A percentile compares a stretch with the other conserved stretches of the same genome.
Conservation (phyloP, 1,140 invertebrate genomes). For the Drosophila triauraria region DNA sequence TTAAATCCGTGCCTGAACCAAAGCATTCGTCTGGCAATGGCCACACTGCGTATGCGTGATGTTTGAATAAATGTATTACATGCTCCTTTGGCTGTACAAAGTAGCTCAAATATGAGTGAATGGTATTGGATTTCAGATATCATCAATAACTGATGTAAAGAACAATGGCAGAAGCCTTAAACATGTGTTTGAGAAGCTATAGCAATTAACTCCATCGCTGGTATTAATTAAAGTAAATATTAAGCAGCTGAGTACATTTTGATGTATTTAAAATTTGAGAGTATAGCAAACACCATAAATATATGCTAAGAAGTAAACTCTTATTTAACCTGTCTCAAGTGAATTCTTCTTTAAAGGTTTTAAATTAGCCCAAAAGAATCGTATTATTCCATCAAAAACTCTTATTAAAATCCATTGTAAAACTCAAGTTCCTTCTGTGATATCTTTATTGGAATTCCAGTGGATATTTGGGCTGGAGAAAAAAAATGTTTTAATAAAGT, state of each 20-base stretch:
- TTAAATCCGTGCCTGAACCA: conserved; percentile 39
- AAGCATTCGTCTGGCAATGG: background rate
- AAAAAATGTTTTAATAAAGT: conserved; percentile 3
- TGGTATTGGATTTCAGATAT: background rate
- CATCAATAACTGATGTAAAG: background rate
- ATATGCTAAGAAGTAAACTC: too few species aligned
- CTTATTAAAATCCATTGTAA: background rate
- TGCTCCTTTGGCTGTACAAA: background rate
- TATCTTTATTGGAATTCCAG: conserved; percentile 1
- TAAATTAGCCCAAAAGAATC: background rate
- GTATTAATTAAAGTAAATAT: too few species aligned
- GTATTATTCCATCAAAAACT: background rate
- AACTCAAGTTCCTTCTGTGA: background rate
- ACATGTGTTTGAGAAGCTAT: too few species aligned
- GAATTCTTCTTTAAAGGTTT: background rate
- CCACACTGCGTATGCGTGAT: conserved; percentile 48
- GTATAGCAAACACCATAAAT: too few species aligned
- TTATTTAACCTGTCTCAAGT: background rate
- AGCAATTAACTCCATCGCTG: too few species aligned
- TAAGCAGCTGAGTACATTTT: too few species aligned
- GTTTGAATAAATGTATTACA: conserved; percentile 13
- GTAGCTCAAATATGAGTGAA: background rate
- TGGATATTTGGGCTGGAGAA: background rate
- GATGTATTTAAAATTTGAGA: too few species aligned
- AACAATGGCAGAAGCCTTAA: background rate